These are phyloP conservation scores for Sphaeramia orbicularis DNA, from an alignment of 2,797 vertebrate species.

Conservation along the genomic window DNA sequence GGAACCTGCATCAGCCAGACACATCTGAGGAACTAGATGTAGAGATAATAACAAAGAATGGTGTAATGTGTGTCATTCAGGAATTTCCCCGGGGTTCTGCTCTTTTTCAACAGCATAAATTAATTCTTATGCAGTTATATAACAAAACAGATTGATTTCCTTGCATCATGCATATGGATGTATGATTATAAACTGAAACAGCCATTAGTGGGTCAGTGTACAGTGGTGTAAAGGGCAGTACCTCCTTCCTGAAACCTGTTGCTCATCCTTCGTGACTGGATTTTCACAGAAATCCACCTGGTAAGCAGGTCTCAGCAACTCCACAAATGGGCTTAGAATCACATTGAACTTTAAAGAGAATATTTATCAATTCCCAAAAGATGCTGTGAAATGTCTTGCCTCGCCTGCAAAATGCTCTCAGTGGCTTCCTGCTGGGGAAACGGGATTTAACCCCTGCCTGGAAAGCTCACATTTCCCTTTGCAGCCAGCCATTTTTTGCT, in stretches of 20 bases:
- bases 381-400: slow-evolving; percentile 25
- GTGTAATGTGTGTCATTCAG: too few relatives aligned
- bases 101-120: too few relatives aligned
- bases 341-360: slow-evolving; percentile 40
- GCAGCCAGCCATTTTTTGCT: not conserved
- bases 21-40: too few relatives aligned
- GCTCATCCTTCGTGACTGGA: slow-evolving; percentile 10
- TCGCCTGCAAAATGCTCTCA: slow-evolving; percentile 7
- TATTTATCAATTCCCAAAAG: slow-evolving; percentile 31
- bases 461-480: slow-evolving; percentile 6
- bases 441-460: slow-evolving; percentile 11
- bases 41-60: too few relatives aligned
- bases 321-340: slow-evolving; percentile 32
- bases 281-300: slow-evolving; percentile 24
- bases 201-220: slow-evolving; percentile 17
- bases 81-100: too few relatives aligned
- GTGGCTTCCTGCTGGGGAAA: slow-evolving; percentile 15
- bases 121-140: too few relatives aligned
- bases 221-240: slow-evolving; percentile 5
- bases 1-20: too few relatives aligned
- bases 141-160: too few relatives aligned
- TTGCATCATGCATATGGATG: too few relatives aligned
- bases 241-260: slow-evolving; percentile 24
- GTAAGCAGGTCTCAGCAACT: slow-evolving; percentile 19
- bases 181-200: slow-evolving; percentile 19